Percentiles rank a stretch among this genome's conserved stretches.
phyloP scores from a whole-genome alignment of 1,140 invertebrate genomes.

The Drosophila pallidifrons region DNA sequence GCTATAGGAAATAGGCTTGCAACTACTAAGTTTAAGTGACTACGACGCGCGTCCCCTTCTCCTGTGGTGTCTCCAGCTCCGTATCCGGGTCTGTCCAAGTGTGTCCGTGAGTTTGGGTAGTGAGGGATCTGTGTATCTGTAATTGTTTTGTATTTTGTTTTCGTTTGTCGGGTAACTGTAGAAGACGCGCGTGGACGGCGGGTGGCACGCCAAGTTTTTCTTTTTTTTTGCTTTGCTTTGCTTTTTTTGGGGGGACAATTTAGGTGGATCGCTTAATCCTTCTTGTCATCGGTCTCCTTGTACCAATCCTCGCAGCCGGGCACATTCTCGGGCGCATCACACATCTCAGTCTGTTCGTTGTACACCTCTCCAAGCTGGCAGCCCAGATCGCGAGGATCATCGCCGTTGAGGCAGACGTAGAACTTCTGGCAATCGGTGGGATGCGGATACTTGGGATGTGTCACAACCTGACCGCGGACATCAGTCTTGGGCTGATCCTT shows the following conservation, averaged over 20 bases:
- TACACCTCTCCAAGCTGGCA: constrained; percentile 94
- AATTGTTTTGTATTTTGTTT: no score
- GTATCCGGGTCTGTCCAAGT: constrained; percentile 11
- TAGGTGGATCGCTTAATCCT: constrained; percentile 52
- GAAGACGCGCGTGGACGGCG: constrained; percentile 52
- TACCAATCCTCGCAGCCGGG: constrained; percentile 95
- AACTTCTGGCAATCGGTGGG: constrained; percentile 93
- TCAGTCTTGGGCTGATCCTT: constrained; percentile 88
- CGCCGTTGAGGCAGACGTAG: constrained; percentile 94
- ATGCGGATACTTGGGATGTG: constrained; percentile 95
- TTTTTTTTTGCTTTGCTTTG: neutral
- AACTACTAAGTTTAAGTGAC: constrained; percentile 78
- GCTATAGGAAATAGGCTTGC: constrained; percentile 75
- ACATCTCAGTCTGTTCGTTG: constrained; percentile 92
- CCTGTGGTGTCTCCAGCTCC: constrained; percentile 6
- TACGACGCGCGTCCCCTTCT: constrained; percentile 66
- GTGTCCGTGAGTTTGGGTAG: constrained; percentile 33
- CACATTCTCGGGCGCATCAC: constrained; percentile 94
- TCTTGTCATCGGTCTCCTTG: constrained; percentile 88
- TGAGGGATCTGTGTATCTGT: constrained; percentile 19
- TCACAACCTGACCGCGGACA: constrained; percentile 89
- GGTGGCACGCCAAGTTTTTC: constrained; percentile 22
- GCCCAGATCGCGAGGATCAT: constrained; percentile 93
- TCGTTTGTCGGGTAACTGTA: constrained; percentile 15
- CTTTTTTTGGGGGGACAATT: neutral